Conservation (phyloP, 2,888 invertebrate genomes). For the Drosophila lutescens region DNA sequence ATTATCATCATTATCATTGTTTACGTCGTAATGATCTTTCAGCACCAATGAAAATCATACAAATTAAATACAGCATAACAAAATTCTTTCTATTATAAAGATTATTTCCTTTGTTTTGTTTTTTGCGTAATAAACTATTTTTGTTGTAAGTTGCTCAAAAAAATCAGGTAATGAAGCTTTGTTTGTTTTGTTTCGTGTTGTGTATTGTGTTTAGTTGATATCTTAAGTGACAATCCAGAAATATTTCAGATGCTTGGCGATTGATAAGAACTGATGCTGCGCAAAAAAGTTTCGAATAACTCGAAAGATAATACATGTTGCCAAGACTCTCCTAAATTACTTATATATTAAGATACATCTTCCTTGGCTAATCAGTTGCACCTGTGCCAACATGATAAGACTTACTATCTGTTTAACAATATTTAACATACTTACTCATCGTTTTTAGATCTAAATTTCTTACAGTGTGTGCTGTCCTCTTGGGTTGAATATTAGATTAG, state of each 20-base stretch:
- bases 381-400: slow-evolving; percentile 11
- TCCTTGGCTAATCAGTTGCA: background rate
- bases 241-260: slow-evolving; percentile 16
- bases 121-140: slow-evolving; percentile 57
- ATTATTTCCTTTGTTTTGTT: slow-evolving; percentile 20
- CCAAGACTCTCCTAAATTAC: slow-evolving; percentile 10
- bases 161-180: slow-evolving; percentile 80
- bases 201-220: slow-evolving; percentile 35
- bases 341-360: slow-evolving; percentile 5
- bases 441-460: slow-evolving; percentile 20
- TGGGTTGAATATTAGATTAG: slow-evolving; percentile 20
- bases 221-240: slow-evolving; percentile 36
- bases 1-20: slow-evolving; percentile 23
- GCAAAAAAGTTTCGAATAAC: slow-evolving; percentile 44
- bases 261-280: slow-evolving; percentile 13
- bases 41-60: slow-evolving; percentile 59
- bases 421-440: slow-evolving; percentile 58
- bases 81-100: slow-evolving; percentile 65
- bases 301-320: slow-evolving; percentile 17
- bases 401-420: slow-evolving; percentile 51
- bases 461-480: slow-evolving; percentile 10
- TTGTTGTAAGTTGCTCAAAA: slow-evolving; percentile 67
- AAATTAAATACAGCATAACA: slow-evolving; percentile 56
- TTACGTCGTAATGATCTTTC: slow-evolving; percentile 35
- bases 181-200: slow-evolving; percentile 58